Percentiles rank a stretch among this genome's conserved stretches.
Evolutionary conservation across 2,888 invertebrate species (phyloP).

Genomic region (Cosmia pyralina): DNA sequence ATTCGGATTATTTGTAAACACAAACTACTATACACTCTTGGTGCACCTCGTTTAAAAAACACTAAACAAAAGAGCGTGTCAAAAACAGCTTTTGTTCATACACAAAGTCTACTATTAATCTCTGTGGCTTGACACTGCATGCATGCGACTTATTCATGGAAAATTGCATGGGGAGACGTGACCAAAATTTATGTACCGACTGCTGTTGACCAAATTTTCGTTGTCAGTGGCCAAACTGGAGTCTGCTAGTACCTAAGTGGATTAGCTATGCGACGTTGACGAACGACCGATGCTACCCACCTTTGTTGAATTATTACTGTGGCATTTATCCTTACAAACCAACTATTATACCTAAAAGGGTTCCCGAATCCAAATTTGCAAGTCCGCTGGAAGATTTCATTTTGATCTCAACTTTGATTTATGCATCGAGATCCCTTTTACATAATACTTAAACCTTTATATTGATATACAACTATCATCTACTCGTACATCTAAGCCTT

Average conservation of each 20-base stretch:
- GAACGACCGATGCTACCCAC: slow-evolving; percentile 67
- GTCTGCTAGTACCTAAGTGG: slow-evolving; percentile 69
- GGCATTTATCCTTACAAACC: slow-evolving; percentile 56
- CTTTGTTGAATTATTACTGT: slow-evolving; percentile 66
- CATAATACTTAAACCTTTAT: slow-evolving; percentile 11
- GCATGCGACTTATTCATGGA: slow-evolving; percentile 47
- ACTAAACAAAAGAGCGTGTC: slow-evolving; percentile 32
- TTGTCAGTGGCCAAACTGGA: slow-evolving; percentile 70
- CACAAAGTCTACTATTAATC: slow-evolving; percentile 52
- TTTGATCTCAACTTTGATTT: slow-evolving; percentile 60
- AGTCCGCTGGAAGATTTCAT: slow-evolving; percentile 56
- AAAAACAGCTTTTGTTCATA: slow-evolving; percentile 31
- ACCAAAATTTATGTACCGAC: slow-evolving; percentile 69
- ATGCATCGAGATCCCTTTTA: slow-evolving; percentile 24
- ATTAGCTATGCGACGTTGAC: slow-evolving; percentile 76
- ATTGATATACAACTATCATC: slow-evolving; percentile 15
- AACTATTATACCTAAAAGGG: slow-evolving; percentile 48
- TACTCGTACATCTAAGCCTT: slow-evolving; percentile 2
- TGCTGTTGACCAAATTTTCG: slow-evolving; percentile 69
- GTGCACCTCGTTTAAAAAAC: slow-evolving; percentile 1
- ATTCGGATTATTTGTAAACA: not conserved
- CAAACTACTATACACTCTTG: not conserved
- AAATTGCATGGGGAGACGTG: slow-evolving; percentile 65
- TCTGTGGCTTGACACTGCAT: slow-evolving; percentile 45
- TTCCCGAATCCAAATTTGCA: slow-evolving; percentile 57